phyloP scores from a whole-genome alignment of 2,888 invertebrate genomes.

The Tenthredo scrophulariae region DNA sequence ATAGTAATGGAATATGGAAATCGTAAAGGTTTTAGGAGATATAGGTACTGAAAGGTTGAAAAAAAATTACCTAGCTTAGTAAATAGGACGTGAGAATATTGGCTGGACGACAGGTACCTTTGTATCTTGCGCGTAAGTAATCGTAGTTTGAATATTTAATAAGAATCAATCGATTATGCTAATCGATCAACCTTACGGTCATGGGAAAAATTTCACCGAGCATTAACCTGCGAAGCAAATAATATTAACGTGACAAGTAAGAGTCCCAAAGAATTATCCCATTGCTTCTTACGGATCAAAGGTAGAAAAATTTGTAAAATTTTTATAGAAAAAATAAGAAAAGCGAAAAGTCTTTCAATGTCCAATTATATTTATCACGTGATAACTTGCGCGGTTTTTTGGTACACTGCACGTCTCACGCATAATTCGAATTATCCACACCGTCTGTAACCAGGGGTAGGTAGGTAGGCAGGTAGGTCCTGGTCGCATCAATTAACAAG shows the following conservation, averaged over 20 bases:
- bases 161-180: slow-evolving; percentile 73
- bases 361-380: slow-evolving; percentile 75
- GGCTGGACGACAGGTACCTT: slow-evolving; percentile 38
- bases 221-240: neutral
- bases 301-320: neutral
- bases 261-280: neutral
- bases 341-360: slow-evolving; percentile 58
- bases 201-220: slow-evolving; percentile 33
- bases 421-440: slow-evolving; percentile 76
- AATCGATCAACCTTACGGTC: slow-evolving; percentile 57
- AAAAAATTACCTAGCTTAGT: slow-evolving; percentile 2
- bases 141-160: slow-evolving; percentile 65
- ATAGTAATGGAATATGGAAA: slow-evolving; percentile 47
- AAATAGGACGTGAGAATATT: slow-evolving; percentile 47
- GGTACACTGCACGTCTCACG: slow-evolving; percentile 64
- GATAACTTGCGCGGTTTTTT: slow-evolving; percentile 64
- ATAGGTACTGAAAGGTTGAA: slow-evolving; percentile 16
- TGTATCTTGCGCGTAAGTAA: neutral
- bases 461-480: slow-evolving; percentile 34
- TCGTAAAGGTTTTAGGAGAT: neutral
- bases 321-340: slow-evolving; percentile 58
- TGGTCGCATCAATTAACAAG: slow-evolving; percentile 60
- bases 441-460: slow-evolving; percentile 19
- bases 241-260: neutral
- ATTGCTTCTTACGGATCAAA: neutral